Conservation (phyloP, 2,797 vertebrate species). For the Sarcophilus harrisii region DNA sequence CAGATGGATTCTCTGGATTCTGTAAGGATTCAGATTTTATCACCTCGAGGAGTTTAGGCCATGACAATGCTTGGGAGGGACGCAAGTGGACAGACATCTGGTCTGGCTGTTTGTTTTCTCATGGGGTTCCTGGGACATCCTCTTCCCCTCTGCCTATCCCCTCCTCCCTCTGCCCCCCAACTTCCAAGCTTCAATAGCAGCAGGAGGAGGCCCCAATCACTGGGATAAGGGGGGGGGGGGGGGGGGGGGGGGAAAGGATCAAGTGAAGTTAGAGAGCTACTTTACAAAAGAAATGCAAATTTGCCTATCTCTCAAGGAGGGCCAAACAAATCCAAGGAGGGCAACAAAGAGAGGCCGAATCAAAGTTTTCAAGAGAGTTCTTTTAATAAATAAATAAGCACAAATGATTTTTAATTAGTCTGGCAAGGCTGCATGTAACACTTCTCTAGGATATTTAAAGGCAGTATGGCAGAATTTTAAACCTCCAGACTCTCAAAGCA, state of each 20-base stretch:
- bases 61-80: background rate
- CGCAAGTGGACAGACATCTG: background rate
- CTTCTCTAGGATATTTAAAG: background rate
- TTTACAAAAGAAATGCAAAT: conserved; percentile 38
- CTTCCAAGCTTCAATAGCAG: background rate
- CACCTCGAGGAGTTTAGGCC: conserved; percentile 27
- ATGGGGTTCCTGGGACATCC: conserved; percentile 38
- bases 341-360: background rate
- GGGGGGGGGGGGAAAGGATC: no score
- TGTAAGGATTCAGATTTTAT: conserved; percentile 8
- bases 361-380: background rate
- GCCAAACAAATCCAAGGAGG: background rate
- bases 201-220: background rate
- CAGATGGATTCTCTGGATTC: conserved; percentile 35
- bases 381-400: conserved; percentile 30
- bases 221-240: background rate
- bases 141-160: background rate
- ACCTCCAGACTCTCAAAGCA: background rate
- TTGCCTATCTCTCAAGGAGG: conserved; percentile 29
- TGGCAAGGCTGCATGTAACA: conserved; percentile 5
- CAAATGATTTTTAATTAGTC: conserved; percentile 17
- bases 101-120: background rate
- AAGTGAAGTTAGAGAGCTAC: background rate
- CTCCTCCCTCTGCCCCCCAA: no score
- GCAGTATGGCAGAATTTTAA: conserved; percentile 6